Percentiles rank a stretch among this genome's conserved stretches.
These are phyloP conservation scores for Drosophila littoralis DNA, from an alignment of 1,140 invertebrate genomes.

Conservation along the genomic window DNA sequence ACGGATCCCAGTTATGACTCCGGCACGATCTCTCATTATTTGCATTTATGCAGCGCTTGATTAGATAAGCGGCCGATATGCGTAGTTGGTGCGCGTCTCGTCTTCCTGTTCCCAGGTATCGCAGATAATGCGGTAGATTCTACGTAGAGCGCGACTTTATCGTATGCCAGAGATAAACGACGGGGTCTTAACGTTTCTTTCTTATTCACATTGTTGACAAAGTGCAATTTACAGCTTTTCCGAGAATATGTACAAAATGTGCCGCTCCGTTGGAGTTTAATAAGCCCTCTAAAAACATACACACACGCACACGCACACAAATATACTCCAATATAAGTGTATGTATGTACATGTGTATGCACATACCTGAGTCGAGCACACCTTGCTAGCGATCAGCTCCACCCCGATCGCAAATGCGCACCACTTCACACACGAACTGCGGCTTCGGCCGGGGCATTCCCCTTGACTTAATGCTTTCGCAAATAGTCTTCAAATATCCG, in stretches of 20 bases:
- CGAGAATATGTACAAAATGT: conserved; percentile 67
- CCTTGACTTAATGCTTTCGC: conserved; percentile 67
- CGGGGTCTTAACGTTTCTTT: conserved; percentile 68
- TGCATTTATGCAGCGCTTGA: conserved; percentile 78
- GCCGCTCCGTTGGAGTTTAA: conserved; percentile 59
- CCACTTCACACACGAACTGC: conserved; percentile 40
- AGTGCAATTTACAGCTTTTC: conserved; percentile 80
- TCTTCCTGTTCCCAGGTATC: conserved; percentile 73
- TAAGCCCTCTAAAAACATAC: conserved; percentile 61
- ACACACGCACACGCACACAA: conserved; percentile 11
- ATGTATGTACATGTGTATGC: not conserved
- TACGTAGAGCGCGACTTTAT: conserved; percentile 62
- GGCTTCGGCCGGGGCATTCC: conserved; percentile 43
- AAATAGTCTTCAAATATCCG: conserved; percentile 79
- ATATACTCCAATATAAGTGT: not conserved
- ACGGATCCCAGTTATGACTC: conserved; percentile 28
- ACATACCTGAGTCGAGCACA: conserved; percentile 26
- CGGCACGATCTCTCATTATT: conserved; percentile 68
- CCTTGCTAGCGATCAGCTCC: conserved; percentile 17
- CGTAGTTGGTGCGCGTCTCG: conserved; percentile 60
- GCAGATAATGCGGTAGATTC: conserved; percentile 70
- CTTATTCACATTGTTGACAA: conserved; percentile 66
- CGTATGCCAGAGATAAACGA: conserved; percentile 63
- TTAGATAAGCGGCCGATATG: conserved; percentile 70
- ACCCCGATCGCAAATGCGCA: conserved; percentile 14